Conservation (phyloP, 35 echinoderm and acorn worm genomes). For the Apostichopus californicus region DNA sequence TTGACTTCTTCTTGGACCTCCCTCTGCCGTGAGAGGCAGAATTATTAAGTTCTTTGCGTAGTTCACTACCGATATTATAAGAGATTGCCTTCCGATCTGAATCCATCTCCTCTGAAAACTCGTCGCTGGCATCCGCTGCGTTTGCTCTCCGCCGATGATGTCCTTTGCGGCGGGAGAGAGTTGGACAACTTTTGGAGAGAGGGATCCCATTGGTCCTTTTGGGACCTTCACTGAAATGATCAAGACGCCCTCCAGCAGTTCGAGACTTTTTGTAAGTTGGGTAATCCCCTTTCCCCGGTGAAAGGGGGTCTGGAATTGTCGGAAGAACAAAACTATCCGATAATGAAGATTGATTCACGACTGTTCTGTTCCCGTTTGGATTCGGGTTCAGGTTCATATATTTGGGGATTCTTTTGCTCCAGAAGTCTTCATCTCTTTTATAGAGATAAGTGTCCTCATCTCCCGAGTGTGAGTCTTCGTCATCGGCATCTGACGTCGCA, state of each 20-base stretch:
- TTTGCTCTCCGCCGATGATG: not conserved
- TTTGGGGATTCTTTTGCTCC: conserved; percentile 19
- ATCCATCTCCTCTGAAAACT: conserved; percentile 34
- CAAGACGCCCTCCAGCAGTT: conserved; percentile 38
- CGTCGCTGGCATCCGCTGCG: conserved; percentile 8
- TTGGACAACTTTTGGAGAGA: conserved; percentile 37
- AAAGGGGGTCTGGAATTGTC: conserved; percentile 10
- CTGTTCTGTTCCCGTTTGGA: conserved; percentile 23
- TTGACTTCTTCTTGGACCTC: not conserved
- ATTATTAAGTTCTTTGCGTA: conserved; percentile 42
- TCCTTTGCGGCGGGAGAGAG: not conserved
- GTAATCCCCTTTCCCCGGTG: not conserved
- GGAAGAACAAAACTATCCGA: conserved; percentile 47
- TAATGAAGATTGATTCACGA: conserved; percentile 18
- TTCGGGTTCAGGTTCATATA: not conserved
- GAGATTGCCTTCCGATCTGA: conserved; percentile 31
- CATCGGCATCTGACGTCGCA: not conserved
- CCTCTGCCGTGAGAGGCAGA: not conserved
- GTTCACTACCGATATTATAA: conserved; percentile 33
- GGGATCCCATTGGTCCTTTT: conserved; percentile 24
- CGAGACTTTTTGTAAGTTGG: conserved; percentile 25
- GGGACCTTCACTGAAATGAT: conserved; percentile 21
- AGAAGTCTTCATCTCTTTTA: conserved; percentile 18
- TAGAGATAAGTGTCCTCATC: conserved; percentile 26
- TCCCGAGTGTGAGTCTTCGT: conserved; percentile 26